Evolutionary conservation across 2,888 invertebrate genomes (phyloP), one percentile per base, ranked within the genome.

Genomic region (Boloria selene): DNA sequence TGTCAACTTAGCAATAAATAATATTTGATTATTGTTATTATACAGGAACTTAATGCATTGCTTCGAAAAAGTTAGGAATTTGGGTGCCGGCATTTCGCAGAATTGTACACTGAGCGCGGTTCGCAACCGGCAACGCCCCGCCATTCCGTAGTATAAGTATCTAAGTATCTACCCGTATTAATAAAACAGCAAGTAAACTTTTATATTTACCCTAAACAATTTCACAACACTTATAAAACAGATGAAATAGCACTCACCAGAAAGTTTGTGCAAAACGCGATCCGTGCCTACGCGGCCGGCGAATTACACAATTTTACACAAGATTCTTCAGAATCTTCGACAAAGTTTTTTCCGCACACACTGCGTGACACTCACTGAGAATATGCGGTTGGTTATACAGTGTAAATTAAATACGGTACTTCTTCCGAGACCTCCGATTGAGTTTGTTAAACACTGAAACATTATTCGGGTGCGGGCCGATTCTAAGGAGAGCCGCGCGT

Each of bases 291-390:
- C 80, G 82, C 81, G 78, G 85, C 90, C 89, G 89, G 87, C 81
- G 87, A 86, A 86, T 88, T 90, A 90, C 92, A 91, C 91, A 91
- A 90, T 88, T 89, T 88, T 87, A 87, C 90, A 90, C 91, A 89
- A 90, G 87, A 90, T 89, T 90, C 89, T 92, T 93, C 88, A 92
- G 88, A 92, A 92, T 92, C 90, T 91, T 87, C 90, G 90, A 90
- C 86, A 87, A 92, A 92, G 92, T 93, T 93, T 93, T 93, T 92
- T 93, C 80, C 92, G 87, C 87, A 93, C 92, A 88, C 92, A 93
- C 90, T 92, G 92, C 84, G 92, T 90, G 85, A 92, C 92, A 92
- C 90, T 90, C 92, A 92, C 92, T 92, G 90, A 90, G 86, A 91
- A 90, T 90, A 90, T 91, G 90, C 88, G 87, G 84, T 86, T 87